These are phyloP conservation scores for Trichonephila inaurata DNA, from an alignment of 1,140 invertebrate species.

Conservation along the genomic window DNA sequence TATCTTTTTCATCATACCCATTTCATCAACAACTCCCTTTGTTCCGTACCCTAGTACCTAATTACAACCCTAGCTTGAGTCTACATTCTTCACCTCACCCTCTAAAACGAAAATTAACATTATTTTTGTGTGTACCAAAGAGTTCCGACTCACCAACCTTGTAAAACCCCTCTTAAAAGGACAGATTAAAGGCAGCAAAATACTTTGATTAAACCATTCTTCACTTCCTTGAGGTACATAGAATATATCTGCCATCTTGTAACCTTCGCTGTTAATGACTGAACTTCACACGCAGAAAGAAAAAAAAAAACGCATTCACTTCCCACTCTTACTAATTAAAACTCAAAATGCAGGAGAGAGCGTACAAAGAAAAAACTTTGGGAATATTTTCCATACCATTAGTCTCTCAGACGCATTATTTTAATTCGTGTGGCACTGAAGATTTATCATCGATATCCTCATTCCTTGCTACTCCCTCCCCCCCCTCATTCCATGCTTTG, in stretches of 20 bases:
- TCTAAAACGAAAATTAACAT: conserved; percentile 29
- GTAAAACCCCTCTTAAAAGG: conserved; percentile 7
- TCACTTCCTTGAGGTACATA: neutral
- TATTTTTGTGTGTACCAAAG: conserved; percentile 27
- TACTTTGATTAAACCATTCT: conserved; percentile 52
- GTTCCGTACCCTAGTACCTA: neutral
- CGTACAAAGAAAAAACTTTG: conserved; percentile 10
- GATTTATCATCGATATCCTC: conserved; percentile 68
- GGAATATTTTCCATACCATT: conserved; percentile 73
- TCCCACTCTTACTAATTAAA: conserved; percentile 71
- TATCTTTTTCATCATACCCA: neutral
- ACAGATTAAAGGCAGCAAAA: conserved; percentile 43
- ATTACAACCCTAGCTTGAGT: neutral
- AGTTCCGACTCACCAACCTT: no score
- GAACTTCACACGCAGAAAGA: neutral
- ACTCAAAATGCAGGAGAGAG: conserved; percentile 44
- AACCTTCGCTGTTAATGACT: conserved; percentile 36
- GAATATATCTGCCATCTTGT: neutral
- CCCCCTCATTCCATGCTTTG: neutral
- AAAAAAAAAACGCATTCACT: conserved; percentile 6
- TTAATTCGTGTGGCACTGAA: conserved; percentile 58
- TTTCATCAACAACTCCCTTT: neutral
- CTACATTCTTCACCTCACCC: neutral
- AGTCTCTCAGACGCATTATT: conserved; percentile 64
- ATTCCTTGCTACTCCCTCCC: neutral